Base-by-base conservation (phyloP, 1,140 invertebrate species). In the Oryzaephilus surinamensis region DNA sequence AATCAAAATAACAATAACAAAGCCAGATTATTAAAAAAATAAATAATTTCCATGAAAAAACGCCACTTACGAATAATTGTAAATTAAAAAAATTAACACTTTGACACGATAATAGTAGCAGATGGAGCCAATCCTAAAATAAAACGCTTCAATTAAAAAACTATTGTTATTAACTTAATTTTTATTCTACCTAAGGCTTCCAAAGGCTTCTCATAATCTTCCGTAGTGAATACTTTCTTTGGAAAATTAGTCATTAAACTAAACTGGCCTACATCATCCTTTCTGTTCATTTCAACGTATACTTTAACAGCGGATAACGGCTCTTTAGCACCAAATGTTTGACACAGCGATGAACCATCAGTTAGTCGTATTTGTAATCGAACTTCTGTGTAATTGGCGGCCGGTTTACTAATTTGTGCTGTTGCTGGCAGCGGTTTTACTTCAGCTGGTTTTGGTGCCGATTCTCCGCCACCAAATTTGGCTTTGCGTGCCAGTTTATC, bases 141-240 rank as follows among this genome's bases (percentile, higher is more conserved):
- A n/a, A n/a, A n/a, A n/a, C n/a, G n/a, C n/a, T n/a, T n/a, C n/a
- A n/a, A n/a, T n/a, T n/a, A n/a, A n/a, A n/a, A n/a, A n/a, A n/a
- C n/a, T n/a, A n/a, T n/a, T n/a, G n/a, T n/a, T n/a, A n/a, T n/a
- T n/a, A n/a, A n/a, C n/a, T n/a, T n/a, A n/a, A n/a, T n/a, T n/a
- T n/a, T n/a, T n/a, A n/a, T n/a, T n/a, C n/a, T n/a, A n/a, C 81
- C 83, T 66, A 93, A 70, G 47, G 72, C 63, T 50, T 84, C 78
- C 32, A 95, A 66, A 11, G 88, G 84, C 55, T 79, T 80, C 35
- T 90, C 83, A 67, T 86, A 91, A 61, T 94, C 89, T 15, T 89
- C 85, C n/a, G 66, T 70, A n/a, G 66, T 65, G 56, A 91, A 93
- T 34, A 89, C 71, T 65, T 84, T 86, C 55, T 74, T 77, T n/a